Percentiles rank a stretch among this genome's conserved stretches.
These are phyloP conservation scores for Salminus brasiliensis DNA, from an alignment of 2,113 vertebrate species.

Conservation along the genomic window DNA sequence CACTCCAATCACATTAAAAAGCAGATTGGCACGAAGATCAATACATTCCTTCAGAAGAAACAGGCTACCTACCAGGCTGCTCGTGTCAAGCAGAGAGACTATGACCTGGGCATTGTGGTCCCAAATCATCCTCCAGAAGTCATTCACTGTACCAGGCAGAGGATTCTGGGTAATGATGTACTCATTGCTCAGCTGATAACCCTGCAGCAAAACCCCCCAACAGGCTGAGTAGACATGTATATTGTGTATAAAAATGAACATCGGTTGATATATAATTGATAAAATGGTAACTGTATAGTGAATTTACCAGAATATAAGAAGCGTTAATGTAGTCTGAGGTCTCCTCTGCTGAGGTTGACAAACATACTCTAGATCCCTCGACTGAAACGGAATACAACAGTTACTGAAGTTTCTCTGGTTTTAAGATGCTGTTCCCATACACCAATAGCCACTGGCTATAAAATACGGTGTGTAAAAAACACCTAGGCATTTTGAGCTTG, in stretches of 20 bases:
- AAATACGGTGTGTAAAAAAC: too few relatives aligned
- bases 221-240: neutral
- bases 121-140: slow-evolving; percentile 99
- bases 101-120: slow-evolving; percentile 90
- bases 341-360: slow-evolving; percentile 80
- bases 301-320: slow-evolving; percentile 85
- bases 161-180: slow-evolving; percentile 96
- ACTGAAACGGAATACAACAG: slow-evolving; percentile 70
- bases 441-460: too few relatives aligned
- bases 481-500: too few relatives aligned
- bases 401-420: neutral
- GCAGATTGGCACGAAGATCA: neutral
- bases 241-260: neutral
- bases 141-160: slow-evolving; percentile 87
- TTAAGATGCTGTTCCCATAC: too few relatives aligned
- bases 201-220: slow-evolving; percentile 71
- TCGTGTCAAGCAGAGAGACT: slow-evolving; percentile 86
- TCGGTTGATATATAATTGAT: neutral
- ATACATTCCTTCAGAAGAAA: neutral
- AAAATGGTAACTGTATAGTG: neutral
- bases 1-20: too few relatives aligned
- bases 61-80: slow-evolving; percentile 76
- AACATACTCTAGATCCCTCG: slow-evolving; percentile 84
- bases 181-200: slow-evolving; percentile 87
- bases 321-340: slow-evolving; percentile 88